phyloP scores from a whole-genome alignment of 2,888 invertebrate genomes.

The Chymomyza procnemis region DNA sequence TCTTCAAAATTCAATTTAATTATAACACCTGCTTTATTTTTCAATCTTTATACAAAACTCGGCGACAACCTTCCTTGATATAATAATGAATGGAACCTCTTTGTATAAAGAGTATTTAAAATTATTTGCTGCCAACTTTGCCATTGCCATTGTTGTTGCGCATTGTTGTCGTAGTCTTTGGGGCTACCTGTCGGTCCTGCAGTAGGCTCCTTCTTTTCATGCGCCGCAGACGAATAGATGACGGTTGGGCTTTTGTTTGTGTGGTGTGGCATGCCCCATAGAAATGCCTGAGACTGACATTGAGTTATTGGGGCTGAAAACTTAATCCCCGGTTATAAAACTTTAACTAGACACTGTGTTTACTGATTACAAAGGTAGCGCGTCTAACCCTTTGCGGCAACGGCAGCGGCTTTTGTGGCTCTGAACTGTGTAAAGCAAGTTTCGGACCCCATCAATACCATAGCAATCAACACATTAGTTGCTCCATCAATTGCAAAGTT shows the following conservation, averaged over 20 bases:
- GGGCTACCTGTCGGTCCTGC: conserved; percentile 13
- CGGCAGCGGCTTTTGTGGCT: background rate
- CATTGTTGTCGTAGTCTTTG: conserved; percentile 10
- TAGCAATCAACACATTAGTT: background rate
- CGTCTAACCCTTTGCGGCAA: background rate
- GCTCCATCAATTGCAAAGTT: conserved; percentile 2
- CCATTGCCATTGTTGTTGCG: conserved; percentile 10
- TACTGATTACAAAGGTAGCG: background rate
- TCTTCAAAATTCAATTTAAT: no score
- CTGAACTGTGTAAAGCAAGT: background rate
- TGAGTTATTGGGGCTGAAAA: conserved; percentile 7
- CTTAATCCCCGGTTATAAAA: conserved; percentile 1
- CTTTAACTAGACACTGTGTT: background rate
- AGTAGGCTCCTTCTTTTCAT: conserved; percentile 5
- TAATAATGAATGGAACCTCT: background rate
- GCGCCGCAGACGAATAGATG: background rate
- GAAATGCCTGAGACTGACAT: conserved; percentile 13
- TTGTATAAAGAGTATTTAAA: background rate
- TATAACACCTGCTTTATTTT: no score
- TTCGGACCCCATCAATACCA: background rate
- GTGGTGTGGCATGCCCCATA: conserved; percentile 6
- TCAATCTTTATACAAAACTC: no score
- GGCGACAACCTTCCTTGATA: no score
- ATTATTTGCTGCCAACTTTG: background rate
- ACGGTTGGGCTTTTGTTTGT: conserved; percentile 35